Conservation (phyloP, 2,113 vertebrate genomes). For the Tylochromis polylepis region DNA sequence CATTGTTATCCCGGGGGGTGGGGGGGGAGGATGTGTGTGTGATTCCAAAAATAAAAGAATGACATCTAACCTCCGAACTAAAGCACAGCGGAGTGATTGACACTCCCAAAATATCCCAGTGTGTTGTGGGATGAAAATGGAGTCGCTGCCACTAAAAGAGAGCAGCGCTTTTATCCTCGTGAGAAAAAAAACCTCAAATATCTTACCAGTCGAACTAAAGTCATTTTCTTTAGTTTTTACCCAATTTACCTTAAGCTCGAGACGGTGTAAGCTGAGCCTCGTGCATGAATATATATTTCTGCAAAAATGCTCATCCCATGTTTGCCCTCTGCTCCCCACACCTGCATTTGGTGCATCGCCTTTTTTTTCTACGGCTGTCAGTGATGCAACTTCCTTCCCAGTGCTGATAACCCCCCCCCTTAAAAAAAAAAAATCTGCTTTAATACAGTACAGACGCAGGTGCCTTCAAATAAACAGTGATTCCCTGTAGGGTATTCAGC, state of each 20-base stretch:
- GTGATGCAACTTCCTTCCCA: constrained; percentile 28
- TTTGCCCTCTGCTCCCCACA: constrained; percentile 11
- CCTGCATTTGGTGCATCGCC: constrained; percentile 54
- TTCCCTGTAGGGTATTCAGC: background rate
- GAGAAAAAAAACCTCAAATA: background rate
- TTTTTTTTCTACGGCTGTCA: constrained; percentile 9
- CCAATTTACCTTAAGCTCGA: constrained; percentile 4
- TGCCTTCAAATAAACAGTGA: background rate
- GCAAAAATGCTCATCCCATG: background rate
- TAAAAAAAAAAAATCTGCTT: background rate
- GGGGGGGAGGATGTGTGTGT: background rate
- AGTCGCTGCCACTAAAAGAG: background rate
- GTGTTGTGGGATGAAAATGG: constrained; percentile 36
- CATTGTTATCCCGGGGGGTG: constrained; percentile 37
- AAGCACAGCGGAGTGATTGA: constrained; percentile 37
- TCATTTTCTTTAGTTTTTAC: background rate
- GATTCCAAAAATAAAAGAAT: constrained; percentile 56
- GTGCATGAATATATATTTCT: background rate
- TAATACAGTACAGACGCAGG: background rate
- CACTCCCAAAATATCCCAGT: constrained; percentile 21
- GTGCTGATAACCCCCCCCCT: background rate
- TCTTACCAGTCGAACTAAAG: background rate
- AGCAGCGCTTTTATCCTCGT: constrained; percentile 15
- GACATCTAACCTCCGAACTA: constrained; percentile 48
- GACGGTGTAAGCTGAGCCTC: background rate